These are phyloP conservation scores for Pangasius macronema DNA, from an alignment of 2,797 vertebrate genomes.

Conservation along the genomic window DNA sequence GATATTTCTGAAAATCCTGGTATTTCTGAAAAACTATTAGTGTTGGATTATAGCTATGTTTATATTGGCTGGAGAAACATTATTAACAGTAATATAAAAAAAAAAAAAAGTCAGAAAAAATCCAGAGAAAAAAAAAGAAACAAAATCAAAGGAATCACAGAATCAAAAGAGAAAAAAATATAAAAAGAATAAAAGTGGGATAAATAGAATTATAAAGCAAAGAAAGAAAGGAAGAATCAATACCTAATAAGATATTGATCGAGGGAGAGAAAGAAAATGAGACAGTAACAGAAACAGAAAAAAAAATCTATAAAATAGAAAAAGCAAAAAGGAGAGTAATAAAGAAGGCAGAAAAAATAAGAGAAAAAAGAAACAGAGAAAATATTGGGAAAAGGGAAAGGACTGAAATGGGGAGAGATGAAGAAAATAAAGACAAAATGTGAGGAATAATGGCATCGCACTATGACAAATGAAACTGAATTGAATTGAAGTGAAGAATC, in stretches of 20 bases:
- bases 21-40: background rate
- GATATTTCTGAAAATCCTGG: background rate
- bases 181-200: background rate
- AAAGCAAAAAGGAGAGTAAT: background rate
- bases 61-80: background rate
- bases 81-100: background rate
- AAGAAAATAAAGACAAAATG: background rate
- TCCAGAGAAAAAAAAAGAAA: background rate
- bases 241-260: background rate
- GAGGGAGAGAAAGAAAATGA: background rate
- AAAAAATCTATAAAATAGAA: background rate
- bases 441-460: too few species aligned
- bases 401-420: background rate
- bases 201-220: background rate
- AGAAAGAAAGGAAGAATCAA: background rate
- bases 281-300: background rate
- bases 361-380: background rate
- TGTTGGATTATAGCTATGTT: background rate
- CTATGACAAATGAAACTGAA: background rate
- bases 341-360: background rate
- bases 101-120: background rate
- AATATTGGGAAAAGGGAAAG: background rate
- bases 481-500: background rate
- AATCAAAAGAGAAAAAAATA: background rate
- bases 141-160: background rate